Conservation (phyloP, 2,113 vertebrate genomes). For the Melanocharis versteri region DNA sequence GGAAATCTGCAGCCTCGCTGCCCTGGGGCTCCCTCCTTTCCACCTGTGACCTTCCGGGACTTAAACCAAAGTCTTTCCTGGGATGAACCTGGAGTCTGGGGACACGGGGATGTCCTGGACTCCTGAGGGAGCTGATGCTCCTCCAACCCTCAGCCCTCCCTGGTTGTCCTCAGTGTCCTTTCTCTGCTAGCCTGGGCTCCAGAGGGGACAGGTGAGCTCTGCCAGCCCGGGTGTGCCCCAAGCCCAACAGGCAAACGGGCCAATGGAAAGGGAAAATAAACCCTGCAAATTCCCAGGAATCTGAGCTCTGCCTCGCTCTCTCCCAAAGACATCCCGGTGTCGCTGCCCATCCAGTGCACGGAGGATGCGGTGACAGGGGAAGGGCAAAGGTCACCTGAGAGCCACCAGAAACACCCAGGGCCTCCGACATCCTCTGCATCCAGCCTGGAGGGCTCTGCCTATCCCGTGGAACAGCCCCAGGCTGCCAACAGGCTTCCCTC, state of each 20-base stretch:
- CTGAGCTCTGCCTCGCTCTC: not conserved
- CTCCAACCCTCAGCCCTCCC: not conserved
- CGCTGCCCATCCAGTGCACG: not conserved
- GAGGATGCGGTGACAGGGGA: not conserved
- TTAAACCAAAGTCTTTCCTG: not conserved
- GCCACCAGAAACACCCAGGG: not conserved
- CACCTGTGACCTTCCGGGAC: not conserved
- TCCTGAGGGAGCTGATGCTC: not conserved
- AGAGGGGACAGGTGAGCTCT: not conserved
- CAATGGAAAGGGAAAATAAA: rapidly evolving
- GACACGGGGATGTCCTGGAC: rapidly evolving
- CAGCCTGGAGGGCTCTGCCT: not conserved
- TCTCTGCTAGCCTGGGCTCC: not conserved
- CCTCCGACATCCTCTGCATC: rapidly evolving
- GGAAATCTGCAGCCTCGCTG: not conserved
- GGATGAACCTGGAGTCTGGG: not conserved
- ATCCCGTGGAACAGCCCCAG: rapidly evolving
- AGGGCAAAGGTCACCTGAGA: not conserved
- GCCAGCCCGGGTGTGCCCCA: not conserved
- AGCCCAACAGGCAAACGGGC: rapidly evolving
- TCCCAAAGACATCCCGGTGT: not conserved
- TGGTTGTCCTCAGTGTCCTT: not conserved
- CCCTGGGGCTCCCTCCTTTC: not conserved
- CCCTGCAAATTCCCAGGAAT: rapidly evolving
- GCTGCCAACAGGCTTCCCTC: rapidly evolving